A percentile compares a stretch with the other conserved stretches of the same genome.
Evolutionary conservation across 92 coral and sea anemone genomes (phyloP).

Genomic region (Epizoanthus stellaris): DNA sequence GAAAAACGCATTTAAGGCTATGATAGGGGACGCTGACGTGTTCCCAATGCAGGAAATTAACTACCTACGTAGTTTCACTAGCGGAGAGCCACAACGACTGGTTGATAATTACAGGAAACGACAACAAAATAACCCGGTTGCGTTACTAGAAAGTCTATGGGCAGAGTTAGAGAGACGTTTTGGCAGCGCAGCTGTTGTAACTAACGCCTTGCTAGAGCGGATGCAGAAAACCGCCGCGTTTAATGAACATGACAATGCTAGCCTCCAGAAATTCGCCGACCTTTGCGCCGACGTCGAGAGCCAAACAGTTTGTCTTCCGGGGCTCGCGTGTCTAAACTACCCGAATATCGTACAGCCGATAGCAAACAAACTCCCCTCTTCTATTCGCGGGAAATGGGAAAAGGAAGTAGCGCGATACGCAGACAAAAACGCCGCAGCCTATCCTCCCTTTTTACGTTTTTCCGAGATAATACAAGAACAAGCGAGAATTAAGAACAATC

Average conservation of each 20-base stretch:
- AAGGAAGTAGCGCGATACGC: conserved; percentile 48
- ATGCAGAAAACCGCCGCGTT: conserved; percentile 44
- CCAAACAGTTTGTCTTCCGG: conserved; percentile 54
- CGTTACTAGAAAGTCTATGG: conserved; percentile 56
- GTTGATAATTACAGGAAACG: conserved; percentile 58
- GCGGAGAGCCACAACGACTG: conserved; percentile 47
- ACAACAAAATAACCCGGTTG: conserved; percentile 53
- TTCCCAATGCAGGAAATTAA: conserved; percentile 56
- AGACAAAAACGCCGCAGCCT: conserved; percentile 31
- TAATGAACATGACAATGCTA: conserved; percentile 39
- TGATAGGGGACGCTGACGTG: conserved; percentile 57
- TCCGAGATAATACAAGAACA: conserved; percentile 7
- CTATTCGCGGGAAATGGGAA: conserved; percentile 57
- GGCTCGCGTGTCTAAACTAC: conserved; percentile 56
- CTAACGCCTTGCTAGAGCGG: conserved; percentile 53
- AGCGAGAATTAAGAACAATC: conserved; percentile 57
- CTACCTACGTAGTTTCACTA: conserved; percentile 58
- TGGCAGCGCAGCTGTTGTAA: conserved; percentile 56
- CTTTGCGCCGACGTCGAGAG: conserved; percentile 62
- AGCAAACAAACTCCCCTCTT: conserved; percentile 41
- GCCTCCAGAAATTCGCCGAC: conserved; percentile 59
- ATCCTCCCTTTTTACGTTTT: conserved; percentile 33
- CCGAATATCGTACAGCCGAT: conserved; percentile 63
- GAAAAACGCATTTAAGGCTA: conserved; percentile 60
- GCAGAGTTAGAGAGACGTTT: conserved; percentile 57